Evolutionary conservation across 2,113 vertebrate genomes (phyloP), one percentile per base, ranked within the genome.

Genomic region (Passerina amoena): DNA sequence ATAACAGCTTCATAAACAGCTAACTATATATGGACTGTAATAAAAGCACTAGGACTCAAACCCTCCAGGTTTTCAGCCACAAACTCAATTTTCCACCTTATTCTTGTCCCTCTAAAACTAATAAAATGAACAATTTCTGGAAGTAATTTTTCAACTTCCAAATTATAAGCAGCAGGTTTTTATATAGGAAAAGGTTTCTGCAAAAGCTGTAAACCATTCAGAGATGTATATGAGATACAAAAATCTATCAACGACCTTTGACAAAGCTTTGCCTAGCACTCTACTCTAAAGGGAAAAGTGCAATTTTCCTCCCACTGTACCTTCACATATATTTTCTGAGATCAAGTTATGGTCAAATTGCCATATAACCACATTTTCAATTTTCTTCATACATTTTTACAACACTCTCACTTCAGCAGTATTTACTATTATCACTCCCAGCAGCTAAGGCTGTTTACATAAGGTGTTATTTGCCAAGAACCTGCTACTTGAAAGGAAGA

Each of bases 361-460:
- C 56, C 77, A 64, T 25, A 20, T 78, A 94, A 84, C 51, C 0
- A 0, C 65, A 84, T 66, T 95, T 94, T 82, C 61, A 59, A 90
- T 85, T 90, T 86, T 84, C 57, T 92, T 79, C 65, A 71, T 48
- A 59, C 45, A 72, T 84, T 91, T 94, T 85, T 85, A 89, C 35
- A 94, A 60, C 25, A 56, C 16, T 31, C 30, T 64, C 61, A 69
- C 78, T 87, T 87, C 45, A 82, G 56, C 51, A 82, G 35, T 68
- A 92, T 88, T 88, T 94, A 94, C 53, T 56, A 51, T 82, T 79
- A 91, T 76, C 84, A 56, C 57, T 89, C 73, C 65, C 81, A 82
- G 78, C 77, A 91, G 77, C 47, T 78, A 75, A 84, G 20, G 81
- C 28, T 95, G 57, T 94, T 94, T 95, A 81, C 73, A 76, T 68